Evolutionary conservation across 2,113 vertebrate species (phyloP).

Genomic region (Cricetomys ansorgei): DNA sequence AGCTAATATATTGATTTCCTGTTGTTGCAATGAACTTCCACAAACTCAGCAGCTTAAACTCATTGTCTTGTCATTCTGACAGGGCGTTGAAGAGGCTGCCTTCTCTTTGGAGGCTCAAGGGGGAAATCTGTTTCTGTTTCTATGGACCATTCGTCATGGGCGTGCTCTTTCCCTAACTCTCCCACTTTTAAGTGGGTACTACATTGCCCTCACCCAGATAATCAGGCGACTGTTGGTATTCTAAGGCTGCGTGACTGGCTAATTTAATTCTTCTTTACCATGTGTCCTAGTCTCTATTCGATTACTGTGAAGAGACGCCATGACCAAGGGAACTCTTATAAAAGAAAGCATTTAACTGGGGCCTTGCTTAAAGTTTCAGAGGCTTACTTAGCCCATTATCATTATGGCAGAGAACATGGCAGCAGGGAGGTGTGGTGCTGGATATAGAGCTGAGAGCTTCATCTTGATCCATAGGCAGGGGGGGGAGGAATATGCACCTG

Average conservation of each 20-base stretch:
- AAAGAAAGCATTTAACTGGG: background rate
- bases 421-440: background rate
- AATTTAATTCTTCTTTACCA: background rate
- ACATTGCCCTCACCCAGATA: background rate
- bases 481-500: background rate
- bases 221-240: background rate
- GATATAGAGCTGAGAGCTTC: background rate
- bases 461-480: background rate
- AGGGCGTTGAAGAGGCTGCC: background rate
- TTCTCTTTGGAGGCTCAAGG: background rate
- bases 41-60: background rate
- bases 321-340: background rate
- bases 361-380: background rate
- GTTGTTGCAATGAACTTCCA: background rate
- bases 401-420: background rate
- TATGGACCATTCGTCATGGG: background rate
- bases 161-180: background rate
- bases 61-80: background rate
- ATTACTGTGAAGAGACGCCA: background rate
- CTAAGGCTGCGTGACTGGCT: background rate
- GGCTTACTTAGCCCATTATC: background rate
- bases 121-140: background rate
- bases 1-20: constrained; percentile 4
- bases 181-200: background rate
- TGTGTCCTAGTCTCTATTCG: background rate